Base-by-base conservation (phyloP, 2,888 invertebrate genomes). In the Agrenia bidenticulata region DNA sequence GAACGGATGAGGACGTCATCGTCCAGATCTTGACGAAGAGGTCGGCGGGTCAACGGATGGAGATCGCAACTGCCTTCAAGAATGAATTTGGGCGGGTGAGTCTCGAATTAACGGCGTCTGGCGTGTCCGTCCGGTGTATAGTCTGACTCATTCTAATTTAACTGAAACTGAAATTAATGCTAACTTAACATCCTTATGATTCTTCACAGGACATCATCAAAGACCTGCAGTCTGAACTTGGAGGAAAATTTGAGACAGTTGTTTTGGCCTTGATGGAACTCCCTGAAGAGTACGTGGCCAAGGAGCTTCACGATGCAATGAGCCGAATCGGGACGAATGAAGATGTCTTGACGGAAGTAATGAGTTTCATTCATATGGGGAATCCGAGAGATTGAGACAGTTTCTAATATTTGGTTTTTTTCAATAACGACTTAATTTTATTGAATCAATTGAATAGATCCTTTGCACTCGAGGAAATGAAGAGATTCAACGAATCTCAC, bases 201-300 rank as follows among this genome's bases (percentile, higher is more conserved):
- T 32, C 11, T 32, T n/a, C 75, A 0, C 77, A 86, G 86, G 85
- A 88, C 77, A 78, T 88, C 41, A 83, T 87, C 50, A 85, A 87
- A 19, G 89, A 89, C 78, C 78, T 89, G 7, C 87, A 88, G 76
- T 85, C 87, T 56, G 90, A 90, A 78, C 80, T 90, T 41, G 87
- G 89, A 41, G 90, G 89, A 5, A 84, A 87, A 77, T 90, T 89
- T 79, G 89, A 89, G 78, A 86, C 88, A 77, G 85, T 88, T 32
- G 86, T 89, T 70, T 80, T 89, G 49, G 89, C 86, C 0, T 81
- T 90, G 61, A 87, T 89, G 85, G 80, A 82, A 76, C 86, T 86
- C 0, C 85, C 87, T 72, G 63, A 68, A 54, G 80, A 81, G 56
- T 82, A 78, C 76, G 79, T 81, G 72, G 81, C 81, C 37, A 78